Conservation (phyloP, 2,888 invertebrate species). For the Phyllotreta cruciferae region DNA sequence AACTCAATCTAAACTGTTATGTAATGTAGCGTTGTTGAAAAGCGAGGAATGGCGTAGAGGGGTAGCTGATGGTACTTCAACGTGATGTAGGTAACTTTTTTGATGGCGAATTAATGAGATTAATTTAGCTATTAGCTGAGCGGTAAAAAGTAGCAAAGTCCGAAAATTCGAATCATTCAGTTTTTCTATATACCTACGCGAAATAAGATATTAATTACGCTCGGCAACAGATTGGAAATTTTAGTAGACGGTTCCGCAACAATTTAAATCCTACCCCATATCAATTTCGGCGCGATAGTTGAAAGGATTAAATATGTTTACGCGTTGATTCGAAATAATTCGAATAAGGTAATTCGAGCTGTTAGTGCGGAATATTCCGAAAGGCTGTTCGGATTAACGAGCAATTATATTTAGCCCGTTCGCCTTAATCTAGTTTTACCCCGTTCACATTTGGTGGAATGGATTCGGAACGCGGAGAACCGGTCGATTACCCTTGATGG, state of each 20-base stretch:
- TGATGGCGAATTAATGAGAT: too few species aligned
- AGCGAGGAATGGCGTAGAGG: too few species aligned
- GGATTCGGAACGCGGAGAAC: slow-evolving; percentile 3
- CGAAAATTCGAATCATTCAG: too few species aligned
- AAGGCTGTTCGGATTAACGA: slow-evolving; percentile 35
- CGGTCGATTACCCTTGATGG: neutral
- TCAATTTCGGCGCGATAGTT: slow-evolving; percentile 37
- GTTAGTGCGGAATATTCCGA: slow-evolving; percentile 42
- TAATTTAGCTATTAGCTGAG: too few species aligned
- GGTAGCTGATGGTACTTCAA: too few species aligned
- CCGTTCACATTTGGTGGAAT: slow-evolving; percentile 22
- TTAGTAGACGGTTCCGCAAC: slow-evolving; percentile 16
- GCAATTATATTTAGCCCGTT: slow-evolving; percentile 35
- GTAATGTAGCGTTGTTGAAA: too few species aligned
- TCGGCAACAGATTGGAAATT: slow-evolving; percentile 6
- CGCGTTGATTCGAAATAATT: slow-evolving; percentile 40
- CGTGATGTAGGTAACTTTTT: too few species aligned
- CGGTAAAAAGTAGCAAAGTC: too few species aligned
- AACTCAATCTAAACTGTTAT: too few species aligned
- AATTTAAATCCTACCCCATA: slow-evolving; percentile 33
- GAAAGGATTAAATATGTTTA: slow-evolving; percentile 42
- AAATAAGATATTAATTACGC: too few species aligned
- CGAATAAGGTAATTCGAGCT: slow-evolving; percentile 42
- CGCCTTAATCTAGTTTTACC: slow-evolving; percentile 30
- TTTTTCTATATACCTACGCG: too few species aligned